Base-by-base conservation (phyloP, 2,888 invertebrate species). In the Chrysina gloriosa region DNA sequence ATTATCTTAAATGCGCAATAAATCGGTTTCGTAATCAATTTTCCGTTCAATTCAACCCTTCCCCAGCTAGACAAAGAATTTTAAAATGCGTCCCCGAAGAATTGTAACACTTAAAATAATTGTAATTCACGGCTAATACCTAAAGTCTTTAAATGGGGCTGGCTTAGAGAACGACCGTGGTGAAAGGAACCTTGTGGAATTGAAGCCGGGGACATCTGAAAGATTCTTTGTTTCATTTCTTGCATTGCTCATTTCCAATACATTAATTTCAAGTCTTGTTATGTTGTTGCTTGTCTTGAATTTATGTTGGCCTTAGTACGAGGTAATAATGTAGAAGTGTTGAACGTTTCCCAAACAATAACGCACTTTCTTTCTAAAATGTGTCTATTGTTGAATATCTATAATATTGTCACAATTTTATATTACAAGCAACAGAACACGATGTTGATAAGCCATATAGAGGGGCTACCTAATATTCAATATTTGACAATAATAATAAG, bases 81-180 rank as follows among this genome's bases (percentile, higher is more conserved):
- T 74, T 34, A 54, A 73, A 78, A 78, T 75, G 73, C 77, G 74
- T 78, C 78, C 77, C 78, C 73, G 71, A 73, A 74, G 78, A 77
- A 76, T 76, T 76, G 76, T 75, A 78, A 79, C 80, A 80, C 80
- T 80, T 79, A 77, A 77, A 78, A 79, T 80, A 80, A 80, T 80
- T 80, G 79, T 79, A 77, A 76, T 77, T 75, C 71, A 71, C 72
- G 72, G 74, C 68, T 72, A 72, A 73, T 70, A 69, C 70, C 68
- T 42, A 65, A 68, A 45, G 66, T 67, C 70, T 71, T 67, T 72
- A 70, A 71, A 72, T 52, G 45, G 63, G 67, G 68, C 34, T 54
- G 67, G 42, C 36, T 69, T 68, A 70, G 64, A 69, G 71, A 71
- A 48, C 65, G 48, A 47, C 29, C 54, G 48, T 29, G 27, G 52